A percentile compares a stretch with the other conserved stretches of the same genome.
These are phyloP conservation scores for Amiota communis DNA, from an alignment of 2,888 invertebrate genomes.

Conservation along the genomic window DNA sequence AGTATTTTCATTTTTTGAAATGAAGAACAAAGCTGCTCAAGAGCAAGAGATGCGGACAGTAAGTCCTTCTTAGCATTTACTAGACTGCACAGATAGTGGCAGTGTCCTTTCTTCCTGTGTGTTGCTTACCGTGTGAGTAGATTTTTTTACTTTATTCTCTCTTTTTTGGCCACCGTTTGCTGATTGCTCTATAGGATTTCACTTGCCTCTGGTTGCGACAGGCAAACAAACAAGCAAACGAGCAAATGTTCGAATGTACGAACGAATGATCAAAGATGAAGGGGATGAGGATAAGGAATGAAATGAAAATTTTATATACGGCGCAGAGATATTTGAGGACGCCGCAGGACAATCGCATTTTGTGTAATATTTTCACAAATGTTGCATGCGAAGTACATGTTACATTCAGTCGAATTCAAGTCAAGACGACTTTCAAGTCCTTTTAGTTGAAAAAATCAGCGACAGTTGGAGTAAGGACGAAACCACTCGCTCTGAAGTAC, in stretches of 20 bases:
- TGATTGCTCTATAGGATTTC: constrained; percentile 27
- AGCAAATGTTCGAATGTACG: background rate
- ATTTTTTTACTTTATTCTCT: background rate
- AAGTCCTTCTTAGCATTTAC: constrained; percentile 30
- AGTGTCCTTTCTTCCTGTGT: constrained; percentile 31
- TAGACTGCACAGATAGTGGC: constrained; percentile 40
- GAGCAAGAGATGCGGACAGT: constrained; percentile 36
- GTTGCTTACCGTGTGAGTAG: constrained; percentile 8
- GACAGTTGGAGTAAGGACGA: too few relatives aligned
- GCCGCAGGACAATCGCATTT: constrained; percentile 28
- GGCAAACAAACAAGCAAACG: constrained; percentile 12
- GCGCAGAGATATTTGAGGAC: background rate
- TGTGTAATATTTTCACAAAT: background rate
- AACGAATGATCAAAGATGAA: background rate
- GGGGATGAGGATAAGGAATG: background rate
- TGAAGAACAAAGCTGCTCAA: constrained; percentile 44
- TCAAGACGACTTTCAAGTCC: constrained; percentile 3
- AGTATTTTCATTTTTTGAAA: constrained; percentile 63
- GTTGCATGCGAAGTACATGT: background rate
- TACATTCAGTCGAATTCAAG: background rate
- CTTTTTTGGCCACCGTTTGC: constrained; percentile 21
- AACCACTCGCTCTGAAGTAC: background rate
- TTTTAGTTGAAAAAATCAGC: background rate
- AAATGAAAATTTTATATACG: background rate
- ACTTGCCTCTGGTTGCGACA: constrained; percentile 25